phyloP scores from a whole-genome alignment of 2,797 vertebrate species.

The Euphonia xanthogaster region DNA sequence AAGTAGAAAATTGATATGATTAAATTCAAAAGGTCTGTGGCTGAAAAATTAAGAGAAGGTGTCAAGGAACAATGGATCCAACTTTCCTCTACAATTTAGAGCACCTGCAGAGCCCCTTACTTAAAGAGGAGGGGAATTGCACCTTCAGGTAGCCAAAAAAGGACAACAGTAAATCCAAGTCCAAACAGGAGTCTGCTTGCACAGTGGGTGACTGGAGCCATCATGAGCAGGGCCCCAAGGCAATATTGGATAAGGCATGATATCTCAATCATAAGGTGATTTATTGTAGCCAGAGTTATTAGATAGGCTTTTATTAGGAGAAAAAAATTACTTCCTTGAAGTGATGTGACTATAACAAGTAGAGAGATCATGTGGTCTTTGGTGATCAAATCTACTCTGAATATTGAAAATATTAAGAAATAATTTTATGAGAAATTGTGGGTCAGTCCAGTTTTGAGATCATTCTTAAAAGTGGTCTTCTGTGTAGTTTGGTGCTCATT shows the following conservation, averaged over 20 bases:
- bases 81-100: not conserved
- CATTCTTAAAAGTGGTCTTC: not conserved
- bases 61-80: not conserved
- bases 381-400: not conserved
- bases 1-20: not conserved
- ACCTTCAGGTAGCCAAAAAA: constrained; percentile 10
- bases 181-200: not conserved
- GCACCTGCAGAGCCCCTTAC: not conserved
- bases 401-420: not conserved
- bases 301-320: not conserved
- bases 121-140: not conserved
- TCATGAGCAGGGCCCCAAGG: not conserved
- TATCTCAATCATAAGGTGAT: constrained; percentile 1
- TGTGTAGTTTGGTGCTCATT: not conserved
- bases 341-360: not conserved
- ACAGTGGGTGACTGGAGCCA: not conserved
- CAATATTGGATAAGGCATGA: not conserved
- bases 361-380: not conserved
- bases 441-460: not conserved
- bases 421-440: not conserved
- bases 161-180: not conserved
- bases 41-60: not conserved
- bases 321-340: not conserved
- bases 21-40: not conserved
- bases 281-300: not conserved